Conservation (phyloP, 2,888 invertebrate species). For the Stenichneumon culpator region DNA sequence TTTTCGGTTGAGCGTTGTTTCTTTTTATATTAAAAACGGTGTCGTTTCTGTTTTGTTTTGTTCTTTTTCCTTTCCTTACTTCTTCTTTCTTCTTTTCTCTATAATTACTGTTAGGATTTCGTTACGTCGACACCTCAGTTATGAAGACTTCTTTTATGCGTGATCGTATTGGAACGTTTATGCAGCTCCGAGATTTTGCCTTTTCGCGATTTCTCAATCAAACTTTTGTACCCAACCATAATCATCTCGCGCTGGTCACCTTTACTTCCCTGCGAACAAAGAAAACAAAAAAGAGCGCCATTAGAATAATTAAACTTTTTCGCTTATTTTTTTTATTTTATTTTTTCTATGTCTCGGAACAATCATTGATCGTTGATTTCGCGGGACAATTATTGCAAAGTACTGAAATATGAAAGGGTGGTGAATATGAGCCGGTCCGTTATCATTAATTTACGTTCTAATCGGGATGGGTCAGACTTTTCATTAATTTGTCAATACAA, state of each 20-base stretch:
- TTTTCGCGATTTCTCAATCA: slow-evolving; percentile 67
- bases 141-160: slow-evolving; percentile 72
- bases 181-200: slow-evolving; percentile 53
- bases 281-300: slow-evolving; percentile 14
- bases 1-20: slow-evolving; percentile 63
- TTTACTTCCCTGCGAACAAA: slow-evolving; percentile 71
- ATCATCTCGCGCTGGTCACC: slow-evolving; percentile 80
- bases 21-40: slow-evolving; percentile 31
- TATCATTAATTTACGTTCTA: too few species aligned
- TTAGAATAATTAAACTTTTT: not conserved
- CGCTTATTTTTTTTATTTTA: not conserved
- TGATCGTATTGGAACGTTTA: slow-evolving; percentile 59
- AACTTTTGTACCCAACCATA: slow-evolving; percentile 73
- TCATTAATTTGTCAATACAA: too few species aligned
- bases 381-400: too few species aligned
- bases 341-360: not conserved
- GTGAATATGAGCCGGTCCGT: too few species aligned
- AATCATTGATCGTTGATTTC: not conserved
- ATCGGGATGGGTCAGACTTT: too few species aligned
- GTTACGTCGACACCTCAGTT: slow-evolving; percentile 61
- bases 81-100: slow-evolving; percentile 24
- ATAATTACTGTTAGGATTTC: slow-evolving; percentile 26
- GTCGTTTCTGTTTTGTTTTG: not conserved
- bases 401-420: too few species aligned
- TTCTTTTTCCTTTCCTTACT: slow-evolving; percentile 9